A percentile compares a stretch with the other conserved stretches of the same genome.
Evolutionary conservation across 2,797 vertebrate species (phyloP).

Genomic region (Nyctibius grandis): DNA sequence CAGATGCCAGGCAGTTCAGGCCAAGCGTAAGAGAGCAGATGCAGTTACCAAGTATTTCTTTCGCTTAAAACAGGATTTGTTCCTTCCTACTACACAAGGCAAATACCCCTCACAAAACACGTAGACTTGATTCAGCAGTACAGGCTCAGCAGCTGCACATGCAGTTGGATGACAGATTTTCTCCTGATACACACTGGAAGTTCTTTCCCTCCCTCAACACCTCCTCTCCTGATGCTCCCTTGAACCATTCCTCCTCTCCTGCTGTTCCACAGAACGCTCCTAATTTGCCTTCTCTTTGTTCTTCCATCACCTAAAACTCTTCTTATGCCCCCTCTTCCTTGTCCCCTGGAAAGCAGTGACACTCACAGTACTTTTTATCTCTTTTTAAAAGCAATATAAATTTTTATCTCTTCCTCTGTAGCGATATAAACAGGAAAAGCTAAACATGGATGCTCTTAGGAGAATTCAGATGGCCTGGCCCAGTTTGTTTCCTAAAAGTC

Average conservation of each 20-base stretch:
- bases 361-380: neutral
- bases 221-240: neutral
- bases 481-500: neutral
- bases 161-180: neutral
- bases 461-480: neutral
- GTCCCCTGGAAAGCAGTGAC: neutral
- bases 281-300: neutral
- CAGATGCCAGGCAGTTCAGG: neutral
- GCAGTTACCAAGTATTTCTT: neutral
- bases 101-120: neutral
- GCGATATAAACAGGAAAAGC: neutral
- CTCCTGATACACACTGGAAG: neutral
- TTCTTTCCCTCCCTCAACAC: neutral
- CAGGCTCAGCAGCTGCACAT: neutral
- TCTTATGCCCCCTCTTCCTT: neutral
- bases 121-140: neutral
- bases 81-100: neutral
- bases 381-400: neutral
- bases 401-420: neutral
- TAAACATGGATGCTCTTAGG: neutral
- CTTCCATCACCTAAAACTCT: neutral
- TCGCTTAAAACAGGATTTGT: neutral
- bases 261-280: neutral
- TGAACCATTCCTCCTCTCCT: neutral
- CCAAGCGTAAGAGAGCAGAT: neutral